Evolutionary conservation across 2,113 vertebrate genomes (phyloP).

Genomic region (Hyla sarda): DNA sequence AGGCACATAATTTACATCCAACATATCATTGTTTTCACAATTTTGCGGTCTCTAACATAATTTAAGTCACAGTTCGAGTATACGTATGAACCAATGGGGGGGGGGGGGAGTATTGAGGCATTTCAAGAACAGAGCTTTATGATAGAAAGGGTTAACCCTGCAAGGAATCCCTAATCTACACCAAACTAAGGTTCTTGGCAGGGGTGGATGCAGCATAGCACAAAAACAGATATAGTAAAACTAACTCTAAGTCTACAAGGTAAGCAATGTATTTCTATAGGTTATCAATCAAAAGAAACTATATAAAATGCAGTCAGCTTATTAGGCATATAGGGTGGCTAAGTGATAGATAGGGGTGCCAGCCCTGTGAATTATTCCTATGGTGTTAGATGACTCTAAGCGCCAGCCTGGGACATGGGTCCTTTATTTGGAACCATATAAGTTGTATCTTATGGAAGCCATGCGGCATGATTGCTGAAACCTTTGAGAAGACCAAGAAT

Average conservation of each 20-base stretch:
- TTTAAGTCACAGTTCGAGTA: too few species aligned
- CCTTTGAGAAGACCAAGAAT: conserved; percentile 31
- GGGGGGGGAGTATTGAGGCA: too few species aligned
- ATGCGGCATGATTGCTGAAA: neutral
- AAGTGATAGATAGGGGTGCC: neutral
- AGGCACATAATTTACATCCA: too few species aligned
- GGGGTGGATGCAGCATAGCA: neutral
- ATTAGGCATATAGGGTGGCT: neutral
- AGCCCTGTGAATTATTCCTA: neutral
- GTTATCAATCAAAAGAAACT: neutral
- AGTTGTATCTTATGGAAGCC: neutral
- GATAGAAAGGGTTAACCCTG: neutral
- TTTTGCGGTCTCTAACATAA: too few species aligned
- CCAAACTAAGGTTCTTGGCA: neutral
- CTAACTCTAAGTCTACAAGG: neutral
- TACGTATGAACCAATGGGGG: too few species aligned
- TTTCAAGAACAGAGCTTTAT: too few species aligned
- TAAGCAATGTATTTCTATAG: neutral
- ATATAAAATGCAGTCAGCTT: neutral
- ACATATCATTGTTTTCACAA: too few species aligned
- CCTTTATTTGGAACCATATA: neutral
- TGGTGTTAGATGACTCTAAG: neutral
- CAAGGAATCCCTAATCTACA: neutral
- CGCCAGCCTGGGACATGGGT: conserved; percentile 8
- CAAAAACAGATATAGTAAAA: neutral